phyloP scores from a whole-genome alignment of 2,113 vertebrate species.

The Anolis sagrei region DNA sequence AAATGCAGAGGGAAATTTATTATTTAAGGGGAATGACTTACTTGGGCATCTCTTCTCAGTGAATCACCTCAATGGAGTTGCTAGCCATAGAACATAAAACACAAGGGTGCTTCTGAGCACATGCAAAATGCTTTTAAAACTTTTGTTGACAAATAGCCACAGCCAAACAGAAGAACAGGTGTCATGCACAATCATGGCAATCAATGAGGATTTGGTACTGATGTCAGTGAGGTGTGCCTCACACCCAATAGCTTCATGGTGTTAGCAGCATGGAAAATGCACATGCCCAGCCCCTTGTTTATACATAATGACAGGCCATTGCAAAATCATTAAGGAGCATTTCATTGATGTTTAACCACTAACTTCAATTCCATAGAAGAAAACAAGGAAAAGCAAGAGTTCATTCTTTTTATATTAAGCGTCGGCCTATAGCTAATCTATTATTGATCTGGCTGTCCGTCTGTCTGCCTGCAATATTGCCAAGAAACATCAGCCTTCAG shows the following conservation, averaged over 20 bases:
- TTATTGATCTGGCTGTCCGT: slow-evolving; percentile 24
- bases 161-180: neutral
- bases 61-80: neutral
- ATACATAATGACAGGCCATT: neutral
- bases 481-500: slow-evolving; percentile 10
- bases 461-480: neutral
- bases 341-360: neutral
- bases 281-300: neutral
- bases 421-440: slow-evolving; percentile 21
- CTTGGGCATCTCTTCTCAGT: too few relatives aligned
- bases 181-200: neutral
- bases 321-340: neutral
- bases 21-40: neutral
- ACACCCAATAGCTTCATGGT: neutral
- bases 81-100: neutral
- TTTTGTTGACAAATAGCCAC: accelerated
- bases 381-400: neutral
- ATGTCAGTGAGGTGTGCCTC: neutral
- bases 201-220: neutral
- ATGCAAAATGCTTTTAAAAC: neutral
- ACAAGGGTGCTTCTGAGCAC: neutral
- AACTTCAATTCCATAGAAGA: neutral
- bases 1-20: neutral
- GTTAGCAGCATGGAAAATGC: slow-evolving; percentile 18
- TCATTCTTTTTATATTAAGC: slow-evolving; percentile 18